Base-by-base conservation (phyloP, 2,797 vertebrate species). In the Epinephelus coioides region DNA sequence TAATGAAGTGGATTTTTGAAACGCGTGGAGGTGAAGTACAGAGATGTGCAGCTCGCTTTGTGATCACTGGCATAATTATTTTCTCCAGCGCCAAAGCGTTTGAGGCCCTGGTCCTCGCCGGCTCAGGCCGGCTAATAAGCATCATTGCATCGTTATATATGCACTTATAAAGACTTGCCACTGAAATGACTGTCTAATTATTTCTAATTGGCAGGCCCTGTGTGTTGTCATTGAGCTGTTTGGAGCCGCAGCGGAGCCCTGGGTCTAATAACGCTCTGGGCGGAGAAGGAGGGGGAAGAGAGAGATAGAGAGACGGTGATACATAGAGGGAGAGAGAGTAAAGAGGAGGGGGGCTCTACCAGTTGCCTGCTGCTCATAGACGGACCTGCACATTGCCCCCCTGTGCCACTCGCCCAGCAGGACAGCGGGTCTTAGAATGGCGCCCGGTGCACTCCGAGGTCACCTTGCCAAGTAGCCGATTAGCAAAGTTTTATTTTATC, bases 1-100 rank as follows among this genome's bases (percentile, higher is more conserved):
- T 99, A 99, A 99, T 98, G 98, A 98, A 99, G 98, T 99, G 97
- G 97, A 97, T 98, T 99, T 99, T 95, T 99, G 97, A 97, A 98
- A 97, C 96, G 96, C 97, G 96, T 96, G 97, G 97, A 99, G 98
- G 98, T 99, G 97, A 99, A 98, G 98, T 98, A 98, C 97, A 98
- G 98, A 98, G 97, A 97, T 97, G 96, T 96, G 96, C 96, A 90
- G 92, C 95, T 92, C 81, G 96, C 97, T 99, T 99, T 98, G 97
- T 99, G 98, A 98, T 99, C 97, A 97, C 94, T 95, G 92, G 93
- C 90, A 93, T 99, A 98, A 99, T 99, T 98, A 99, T 97, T 96
- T 96, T 96, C 94, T 90, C 90, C 91, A 86, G 92, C 92, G 76
- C 89, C 92, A 94, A 97, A 96, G 96, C 96, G 97, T 98, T 98